These are phyloP conservation scores for Aleadryas rufinucha DNA, from an alignment of 2,113 vertebrate species.

Conservation along the genomic window DNA sequence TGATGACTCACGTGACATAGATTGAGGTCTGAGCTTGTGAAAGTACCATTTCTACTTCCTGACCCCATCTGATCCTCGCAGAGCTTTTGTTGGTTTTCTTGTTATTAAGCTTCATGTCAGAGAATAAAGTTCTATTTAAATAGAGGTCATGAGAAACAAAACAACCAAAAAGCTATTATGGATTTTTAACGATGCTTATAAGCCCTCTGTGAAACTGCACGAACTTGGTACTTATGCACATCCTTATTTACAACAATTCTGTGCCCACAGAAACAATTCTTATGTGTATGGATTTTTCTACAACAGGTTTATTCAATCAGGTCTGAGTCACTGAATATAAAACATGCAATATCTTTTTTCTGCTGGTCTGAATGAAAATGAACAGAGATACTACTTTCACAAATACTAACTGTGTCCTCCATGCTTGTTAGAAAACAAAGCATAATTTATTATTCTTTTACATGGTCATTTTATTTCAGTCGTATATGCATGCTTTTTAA, in stretches of 20 bases:
- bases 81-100: background rate
- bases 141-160: background rate
- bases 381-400: background rate
- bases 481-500: background rate
- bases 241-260: background rate
- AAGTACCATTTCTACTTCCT: background rate
- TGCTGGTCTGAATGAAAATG: background rate
- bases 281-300: background rate
- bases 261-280: background rate
- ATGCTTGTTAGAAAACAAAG: background rate
- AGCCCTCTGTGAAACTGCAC: background rate
- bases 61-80: background rate
- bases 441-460: background rate
- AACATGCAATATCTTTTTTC: background rate
- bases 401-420: background rate
- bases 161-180: background rate
- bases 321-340: constrained; percentile 5
- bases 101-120: background rate
- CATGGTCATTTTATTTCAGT: background rate
- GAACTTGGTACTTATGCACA: background rate
- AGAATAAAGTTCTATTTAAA: background rate
- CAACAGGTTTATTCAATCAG: background rate
- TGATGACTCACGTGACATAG: background rate
- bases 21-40: background rate
- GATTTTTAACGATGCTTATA: background rate